Percentiles rank a stretch among this genome's conserved stretches.
Evolutionary conservation across 2,797 vertebrate genomes (phyloP).

Genomic region (Pampus argenteus): DNA sequence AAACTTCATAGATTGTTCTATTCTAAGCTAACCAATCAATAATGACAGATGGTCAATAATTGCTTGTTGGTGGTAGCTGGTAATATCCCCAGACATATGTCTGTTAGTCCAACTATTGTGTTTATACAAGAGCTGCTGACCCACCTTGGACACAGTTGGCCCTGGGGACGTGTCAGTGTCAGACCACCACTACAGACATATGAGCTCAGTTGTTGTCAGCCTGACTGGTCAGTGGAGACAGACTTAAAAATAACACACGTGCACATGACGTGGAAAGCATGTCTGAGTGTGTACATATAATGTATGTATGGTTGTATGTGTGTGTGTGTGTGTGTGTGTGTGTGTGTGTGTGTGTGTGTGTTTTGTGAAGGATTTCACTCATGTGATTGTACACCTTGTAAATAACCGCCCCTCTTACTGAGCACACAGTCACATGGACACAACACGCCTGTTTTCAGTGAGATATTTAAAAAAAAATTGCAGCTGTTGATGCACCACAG

Average conservation of each 20-base stretch:
- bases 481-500: conserved; percentile 49
- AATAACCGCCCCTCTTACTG: conserved; percentile 34
- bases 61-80: conserved; percentile 32
- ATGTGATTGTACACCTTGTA: conserved; percentile 36
- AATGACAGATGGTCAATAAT: conserved; percentile 20
- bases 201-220: conserved; percentile 70
- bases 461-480: conserved; percentile 53
- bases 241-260: conserved; percentile 67
- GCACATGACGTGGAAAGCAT: conserved; percentile 10
- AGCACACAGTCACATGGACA: conserved; percentile 38
- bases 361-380: conserved; percentile 19
- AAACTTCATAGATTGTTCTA: conserved; percentile 16
- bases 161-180: conserved; percentile 58
- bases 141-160: conserved; percentile 51
- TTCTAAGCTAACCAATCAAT: background rate
- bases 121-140: conserved; percentile 53
- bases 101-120: conserved; percentile 35
- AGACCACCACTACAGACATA: conserved; percentile 68
- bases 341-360: background rate
- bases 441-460: conserved; percentile 21
- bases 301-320: no score
- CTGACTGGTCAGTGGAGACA: conserved; percentile 68
- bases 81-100: conserved; percentile 25
- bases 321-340: background rate
- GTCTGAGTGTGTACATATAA: no score